Conservation (phyloP, 2,888 invertebrate species). For the Creontiades dilutus region DNA sequence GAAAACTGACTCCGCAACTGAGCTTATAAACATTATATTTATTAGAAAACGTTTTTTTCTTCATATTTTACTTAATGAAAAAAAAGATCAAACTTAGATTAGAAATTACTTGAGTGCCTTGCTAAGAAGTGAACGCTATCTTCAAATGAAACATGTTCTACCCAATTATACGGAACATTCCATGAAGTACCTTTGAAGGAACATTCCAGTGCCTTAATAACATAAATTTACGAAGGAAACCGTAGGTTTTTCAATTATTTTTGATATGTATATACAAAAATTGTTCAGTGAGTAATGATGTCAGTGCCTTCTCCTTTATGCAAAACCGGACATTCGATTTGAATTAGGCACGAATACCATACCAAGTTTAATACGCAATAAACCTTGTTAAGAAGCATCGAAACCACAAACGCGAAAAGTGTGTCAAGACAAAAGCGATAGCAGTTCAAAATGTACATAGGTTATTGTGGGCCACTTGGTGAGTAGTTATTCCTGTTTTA, state of each 20-base stretch:
- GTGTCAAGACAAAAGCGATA: not conserved
- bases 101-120: slow-evolving; percentile 41
- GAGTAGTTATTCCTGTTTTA: not conserved
- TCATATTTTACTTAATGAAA: slow-evolving; percentile 24
- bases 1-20: slow-evolving; percentile 20
- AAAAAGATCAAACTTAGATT: slow-evolving; percentile 58
- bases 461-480: slow-evolving; percentile 15
- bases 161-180: slow-evolving; percentile 5
- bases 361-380: no score
- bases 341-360: no score
- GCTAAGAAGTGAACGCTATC: slow-evolving; percentile 17
- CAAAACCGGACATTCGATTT: no score
- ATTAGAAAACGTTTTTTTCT: not conserved
- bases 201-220: slow-evolving; percentile 1
- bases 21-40: not conserved
- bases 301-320: no score
- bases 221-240: not conserved
- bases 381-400: no score
- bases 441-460: slow-evolving; percentile 18
- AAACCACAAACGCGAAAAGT: no score
- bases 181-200: not conserved
- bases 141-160: not conserved
- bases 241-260: no score
- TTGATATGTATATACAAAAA: no score
- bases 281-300: no score